Percentiles rank a stretch among this genome's conserved stretches.
phyloP scores from a whole-genome alignment of 2,888 invertebrate genomes.

The Melanargia galathea region DNA sequence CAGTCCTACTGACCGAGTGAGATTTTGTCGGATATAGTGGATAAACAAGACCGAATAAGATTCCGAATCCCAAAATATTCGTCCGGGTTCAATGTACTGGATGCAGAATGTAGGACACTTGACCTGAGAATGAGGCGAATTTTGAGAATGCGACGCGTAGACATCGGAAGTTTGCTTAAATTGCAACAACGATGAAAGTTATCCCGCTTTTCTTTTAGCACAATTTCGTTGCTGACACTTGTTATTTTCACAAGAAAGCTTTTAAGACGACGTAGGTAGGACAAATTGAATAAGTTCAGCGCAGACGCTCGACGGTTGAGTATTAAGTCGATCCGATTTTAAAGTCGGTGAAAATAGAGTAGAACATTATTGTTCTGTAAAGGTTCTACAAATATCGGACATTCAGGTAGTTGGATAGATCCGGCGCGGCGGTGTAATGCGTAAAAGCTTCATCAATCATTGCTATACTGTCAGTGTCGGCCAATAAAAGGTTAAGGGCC shows the following conservation, averaged over 20 bases:
- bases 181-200: conserved; percentile 1
- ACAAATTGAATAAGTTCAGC: neutral
- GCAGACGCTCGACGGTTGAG: too few species aligned
- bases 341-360: too few species aligned
- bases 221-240: neutral
- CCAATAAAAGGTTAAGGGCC: too few species aligned
- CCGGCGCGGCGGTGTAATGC: too few species aligned
- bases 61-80: conserved; percentile 55
- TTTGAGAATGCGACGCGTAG: conserved; percentile 17
- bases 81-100: conserved; percentile 55
- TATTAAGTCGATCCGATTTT: too few species aligned
- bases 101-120: conserved; percentile 33
- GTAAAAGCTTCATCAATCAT: too few species aligned
- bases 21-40: conserved; percentile 7
- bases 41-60: conserved; percentile 51
- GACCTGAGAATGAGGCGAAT: conserved; percentile 18
- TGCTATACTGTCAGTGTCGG: too few species aligned
- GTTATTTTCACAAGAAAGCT: neutral
- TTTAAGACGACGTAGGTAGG: neutral
- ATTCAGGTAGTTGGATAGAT: too few species aligned
- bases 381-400: too few species aligned
- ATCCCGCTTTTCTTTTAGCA: neutral
- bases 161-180: neutral
- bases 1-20: conserved; percentile 23
- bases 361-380: too few species aligned